Base-by-base conservation (phyloP, 2,888 invertebrate genomes). In the Leptinotarsa haldemani region DNA sequence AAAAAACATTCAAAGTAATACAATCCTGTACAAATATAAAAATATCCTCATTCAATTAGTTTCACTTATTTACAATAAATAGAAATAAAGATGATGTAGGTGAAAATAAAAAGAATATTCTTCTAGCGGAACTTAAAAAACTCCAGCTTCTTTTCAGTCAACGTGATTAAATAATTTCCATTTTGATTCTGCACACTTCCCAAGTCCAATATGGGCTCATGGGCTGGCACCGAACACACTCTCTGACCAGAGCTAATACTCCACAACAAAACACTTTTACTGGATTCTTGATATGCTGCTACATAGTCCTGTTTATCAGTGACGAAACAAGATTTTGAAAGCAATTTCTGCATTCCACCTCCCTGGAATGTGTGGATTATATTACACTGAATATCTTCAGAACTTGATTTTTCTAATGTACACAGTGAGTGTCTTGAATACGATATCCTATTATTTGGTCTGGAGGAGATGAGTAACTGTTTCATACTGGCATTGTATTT, bases 201-300 rank as follows among this genome's bases (percentile, higher is more conserved):
- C 48, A 94, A 89, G 82, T 95, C 95, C 40, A 94, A 85, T 13
- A 94, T 90, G 0, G 92, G 89, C 77, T 93, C 93, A 0, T 90
- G 89, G 0, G 92, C 90, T 0, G 92, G 91, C 68, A 94, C 82
- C 0, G 90, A 90, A 56, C 80, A 76, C 9, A 77, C 79, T 81
- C 84, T 89, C 47, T 85, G 90, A 20, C 90, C 90, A 1, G 88
- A 89, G 56, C 88, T 86, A 65, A 90, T 86, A 72, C 93, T 93
- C 89, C 94, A 94, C 1, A 94, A 86, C 65, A 90, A 89, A 40
- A 94, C 85, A 15, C 90, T 87, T 4, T 91, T 91, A n/a, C 90
- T 91, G 69, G 92, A 91, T 85, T 95, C 95, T 74, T 95, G 92
- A 81, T 94, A 93, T 0, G 94, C 94, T 0, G 94, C 93, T 0